Conservation (phyloP, 2,113 vertebrate species). For the Plecotus auritus region DNA sequence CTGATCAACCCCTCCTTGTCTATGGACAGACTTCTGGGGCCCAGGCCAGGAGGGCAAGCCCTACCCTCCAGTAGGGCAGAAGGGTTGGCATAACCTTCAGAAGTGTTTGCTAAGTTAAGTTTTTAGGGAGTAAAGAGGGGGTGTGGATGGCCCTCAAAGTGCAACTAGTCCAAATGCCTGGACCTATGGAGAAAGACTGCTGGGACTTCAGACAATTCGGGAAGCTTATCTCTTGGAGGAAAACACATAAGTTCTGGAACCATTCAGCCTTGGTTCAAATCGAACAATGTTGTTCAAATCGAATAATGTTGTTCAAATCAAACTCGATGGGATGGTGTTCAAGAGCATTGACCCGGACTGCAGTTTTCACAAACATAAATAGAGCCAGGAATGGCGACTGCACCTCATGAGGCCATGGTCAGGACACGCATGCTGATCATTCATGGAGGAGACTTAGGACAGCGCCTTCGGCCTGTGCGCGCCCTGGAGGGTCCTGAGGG, state of each 20-base stretch:
- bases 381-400: background rate
- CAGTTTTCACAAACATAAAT: background rate
- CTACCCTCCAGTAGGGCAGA: accelerated
- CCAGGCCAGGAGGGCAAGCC: background rate
- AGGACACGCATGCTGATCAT: accelerated
- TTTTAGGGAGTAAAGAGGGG: accelerated
- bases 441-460: accelerated
- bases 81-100: accelerated
- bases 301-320: accelerated
- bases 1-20: accelerated
- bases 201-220: background rate
- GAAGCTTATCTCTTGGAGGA: background rate
- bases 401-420: accelerated
- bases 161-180: accelerated
- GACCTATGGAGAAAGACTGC: accelerated
- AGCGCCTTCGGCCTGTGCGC: accelerated
- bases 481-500: background rate
- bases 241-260: background rate
- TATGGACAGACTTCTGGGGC: background rate
- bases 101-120: background rate
- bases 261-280: background rate
- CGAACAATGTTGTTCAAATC: accelerated
- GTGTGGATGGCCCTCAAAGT: background rate
- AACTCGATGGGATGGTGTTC: too few relatives aligned
- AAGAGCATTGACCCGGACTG: background rate